phyloP scores from a whole-genome alignment of 2,113 vertebrate species.

The Oreochromis tanganicae region DNA sequence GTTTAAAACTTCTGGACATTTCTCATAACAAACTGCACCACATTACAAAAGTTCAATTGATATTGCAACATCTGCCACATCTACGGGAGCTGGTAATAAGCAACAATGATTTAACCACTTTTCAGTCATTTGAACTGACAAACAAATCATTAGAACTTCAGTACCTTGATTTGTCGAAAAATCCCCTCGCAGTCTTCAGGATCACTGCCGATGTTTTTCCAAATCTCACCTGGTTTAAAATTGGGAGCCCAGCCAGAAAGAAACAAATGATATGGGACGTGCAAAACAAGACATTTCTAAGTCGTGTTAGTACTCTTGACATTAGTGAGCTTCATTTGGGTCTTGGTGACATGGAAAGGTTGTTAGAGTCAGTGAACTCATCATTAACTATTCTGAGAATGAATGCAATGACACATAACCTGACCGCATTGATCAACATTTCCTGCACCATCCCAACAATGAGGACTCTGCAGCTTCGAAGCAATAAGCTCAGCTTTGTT shows the following conservation, averaged over 20 bases:
- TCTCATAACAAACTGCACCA: conserved; percentile 28
- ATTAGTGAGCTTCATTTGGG: conserved; percentile 44
- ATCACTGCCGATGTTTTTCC: conserved; percentile 60
- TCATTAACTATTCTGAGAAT: conserved; percentile 52
- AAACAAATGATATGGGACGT: conserved; percentile 40
- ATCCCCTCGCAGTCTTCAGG: conserved; percentile 35
- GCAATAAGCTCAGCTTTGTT: conserved; percentile 57
- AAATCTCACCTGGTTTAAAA: conserved; percentile 44
- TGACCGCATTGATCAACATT: conserved; percentile 45
- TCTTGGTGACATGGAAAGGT: not conserved
- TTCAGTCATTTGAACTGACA: conserved; percentile 34
- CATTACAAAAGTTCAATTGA: not conserved
- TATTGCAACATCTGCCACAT: conserved; percentile 43
- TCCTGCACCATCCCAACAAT: conserved; percentile 66
- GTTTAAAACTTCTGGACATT: conserved; percentile 46
- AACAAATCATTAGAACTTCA: conserved; percentile 16
- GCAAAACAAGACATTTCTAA: conserved; percentile 38
- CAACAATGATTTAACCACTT: not conserved
- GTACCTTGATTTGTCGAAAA: conserved; percentile 47
- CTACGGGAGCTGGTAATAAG: conserved; percentile 5
- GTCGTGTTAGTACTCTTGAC: conserved; percentile 49
- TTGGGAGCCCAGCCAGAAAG: conserved; percentile 16
- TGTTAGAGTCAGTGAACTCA: conserved; percentile 53
- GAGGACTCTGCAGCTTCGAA: conserved; percentile 42
- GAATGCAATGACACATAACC: conserved; percentile 23